These are phyloP conservation scores for Plemyria rubiginata DNA, from an alignment of 2,888 invertebrate species.

Conservation along the genomic window DNA sequence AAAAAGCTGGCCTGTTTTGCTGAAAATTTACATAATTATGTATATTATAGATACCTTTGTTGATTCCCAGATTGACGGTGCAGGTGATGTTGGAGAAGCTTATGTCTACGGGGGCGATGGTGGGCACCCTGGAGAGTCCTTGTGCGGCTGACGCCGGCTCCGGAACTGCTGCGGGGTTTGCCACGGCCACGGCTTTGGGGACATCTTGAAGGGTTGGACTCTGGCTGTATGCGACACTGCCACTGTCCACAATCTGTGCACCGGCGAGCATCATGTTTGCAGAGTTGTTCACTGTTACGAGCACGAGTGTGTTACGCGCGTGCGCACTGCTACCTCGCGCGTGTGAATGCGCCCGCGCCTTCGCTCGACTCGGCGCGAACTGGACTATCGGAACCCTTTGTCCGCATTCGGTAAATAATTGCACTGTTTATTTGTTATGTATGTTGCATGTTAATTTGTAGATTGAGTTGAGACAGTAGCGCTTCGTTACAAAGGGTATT, in stretches of 20 bases:
- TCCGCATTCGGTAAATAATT: constrained; percentile 58
- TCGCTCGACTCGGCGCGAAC: constrained; percentile 40
- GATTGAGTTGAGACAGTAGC: constrained; percentile 50
- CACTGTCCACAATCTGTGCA: constrained; percentile 71
- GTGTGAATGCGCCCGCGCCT: constrained; percentile 66
- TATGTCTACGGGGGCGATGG: constrained; percentile 86
- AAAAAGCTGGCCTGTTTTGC: not conserved
- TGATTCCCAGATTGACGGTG: constrained; percentile 89
- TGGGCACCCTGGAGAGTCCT: constrained; percentile 59
- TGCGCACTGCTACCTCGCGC: constrained; percentile 58
- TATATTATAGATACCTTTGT: no score
- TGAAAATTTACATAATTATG: not conserved
- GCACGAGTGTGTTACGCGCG: constrained; percentile 55
- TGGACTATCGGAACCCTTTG: constrained; percentile 59
- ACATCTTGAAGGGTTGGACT: constrained; percentile 8
- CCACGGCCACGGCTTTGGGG: constrained; percentile 10
- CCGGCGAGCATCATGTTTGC: constrained; percentile 77
- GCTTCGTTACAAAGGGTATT: constrained; percentile 46
- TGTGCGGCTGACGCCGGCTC: constrained; percentile 32
- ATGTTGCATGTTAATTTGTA: constrained; percentile 58
- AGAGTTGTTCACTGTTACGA: constrained; percentile 42
- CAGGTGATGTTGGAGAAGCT: constrained; percentile 90
- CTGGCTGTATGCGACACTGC: constrained; percentile 62
- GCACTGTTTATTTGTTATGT: constrained; percentile 54
- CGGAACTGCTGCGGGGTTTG: constrained; percentile 36